Evolutionary conservation across 2,888 invertebrate species (phyloP), one percentile per base, ranked within the genome.

Genomic region (Ommatoiulus sabulosus): DNA sequence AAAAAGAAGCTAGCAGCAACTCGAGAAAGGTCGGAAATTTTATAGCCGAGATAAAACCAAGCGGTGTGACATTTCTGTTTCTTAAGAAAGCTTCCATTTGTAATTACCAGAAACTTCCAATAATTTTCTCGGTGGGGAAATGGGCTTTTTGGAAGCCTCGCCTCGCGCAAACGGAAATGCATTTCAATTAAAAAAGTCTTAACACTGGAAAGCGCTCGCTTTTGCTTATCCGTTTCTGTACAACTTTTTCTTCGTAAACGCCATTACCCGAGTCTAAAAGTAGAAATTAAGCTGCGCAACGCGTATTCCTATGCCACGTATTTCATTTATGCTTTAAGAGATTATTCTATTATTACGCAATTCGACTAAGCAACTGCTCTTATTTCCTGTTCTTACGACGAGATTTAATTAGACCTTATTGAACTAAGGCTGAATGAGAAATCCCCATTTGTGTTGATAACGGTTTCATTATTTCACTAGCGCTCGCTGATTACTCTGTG

Each of bases 21-120:
- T 52, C 52, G 52, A 52, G 52, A 15, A 52, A 52, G 17, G 72
- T 72, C 8, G 20, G 72, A 72, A 72, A 72, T 72, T 72, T 72
- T 72, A 72, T 72, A 72, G 72, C 24, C 24, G 0, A 72, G 72
- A 72, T 72, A 72, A 72, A 72, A 72, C 72, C 24, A 72, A 24
- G 72, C 20, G 72, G 72, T 63, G 72, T 72, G 72, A 72, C 72
- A 72, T 72, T 72, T 72, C 10, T 72, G 72, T 24, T 63, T 6
- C 72, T 24, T 20, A 24, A 7, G 72, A 8, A 20, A 72, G 24
- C 24, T 24, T 2, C 72, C 24, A 72, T 72, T 72, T 72, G 72
- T 72, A 72, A 72, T 72, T 72, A 72, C 20, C 72, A 72, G 10
- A 72, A 72, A 72, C 72, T 72, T 72, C 7, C 8, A 72, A 72